Base-by-base conservation (phyloP, 2,888 invertebrate genomes). In the Amiota communis region DNA sequence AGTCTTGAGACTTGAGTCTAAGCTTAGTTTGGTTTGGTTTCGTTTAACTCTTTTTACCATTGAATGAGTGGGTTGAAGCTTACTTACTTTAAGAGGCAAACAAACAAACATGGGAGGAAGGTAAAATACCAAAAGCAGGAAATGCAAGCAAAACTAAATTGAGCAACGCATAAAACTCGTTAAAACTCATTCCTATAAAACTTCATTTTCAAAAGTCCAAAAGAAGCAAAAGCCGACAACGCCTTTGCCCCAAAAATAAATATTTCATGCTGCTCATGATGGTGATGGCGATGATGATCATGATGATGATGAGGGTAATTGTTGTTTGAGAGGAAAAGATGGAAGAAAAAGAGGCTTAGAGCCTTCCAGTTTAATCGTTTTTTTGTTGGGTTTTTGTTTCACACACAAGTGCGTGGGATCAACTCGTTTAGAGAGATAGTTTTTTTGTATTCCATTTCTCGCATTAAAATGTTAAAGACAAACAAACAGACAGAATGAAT, bases 121-220 rank as follows among this genome's bases (percentile, higher is more conserved):
- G 36, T 36, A 36, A 1, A 11, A 17, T 9, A 2, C 12, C 8
- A 15, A 20, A 77, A 77, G 82, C 84, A 82, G 79, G 83, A 85
- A 85, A 75, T 75, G 70, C 71, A 75, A 74, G 79, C 72, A 77
- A n/a, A 76, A 23, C 51, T 51, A 68, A 76, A 72, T 76, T 72
- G 68, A 74, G 72, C 67, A 51, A 53, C 67, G 59, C 59, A 59
- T 17, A 53, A 68, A 51, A n/a, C 51, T 68, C 12, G 59, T 36
- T 36, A 36, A 36, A 36, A 36, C 36, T 6, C 23, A 23, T 23
- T 23, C 23, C 23, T 23, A 1, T 3, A n/a, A 36, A 36, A 36
- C 36, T 36, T 36, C 36, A 36, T 36, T 36, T 36, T 6, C 6
- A 4, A 6, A 36, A 36, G 36, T 36, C 36, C 59, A 15, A 17